Percentiles rank a stretch among this genome's conserved stretches.
phyloP scores from a whole-genome alignment of 2,797 vertebrate genomes.

The Chelon labrosus region DNA sequence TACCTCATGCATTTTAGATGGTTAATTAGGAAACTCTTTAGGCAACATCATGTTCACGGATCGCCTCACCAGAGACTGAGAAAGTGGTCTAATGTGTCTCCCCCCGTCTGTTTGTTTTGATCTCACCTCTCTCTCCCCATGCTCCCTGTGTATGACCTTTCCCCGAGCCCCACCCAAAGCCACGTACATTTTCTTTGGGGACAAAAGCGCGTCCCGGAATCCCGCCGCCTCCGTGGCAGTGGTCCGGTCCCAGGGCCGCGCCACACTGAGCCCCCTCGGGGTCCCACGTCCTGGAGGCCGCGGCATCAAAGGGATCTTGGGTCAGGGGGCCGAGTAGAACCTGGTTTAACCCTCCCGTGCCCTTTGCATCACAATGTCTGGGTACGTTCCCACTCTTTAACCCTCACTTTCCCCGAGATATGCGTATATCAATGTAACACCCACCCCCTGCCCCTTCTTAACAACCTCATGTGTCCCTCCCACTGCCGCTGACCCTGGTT shows the following conservation, averaged over 20 bases:
- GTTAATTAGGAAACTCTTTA: background rate
- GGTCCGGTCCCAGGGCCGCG: conserved; percentile 60
- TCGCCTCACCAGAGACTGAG: conserved; percentile 38
- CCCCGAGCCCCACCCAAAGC: conserved; percentile 69
- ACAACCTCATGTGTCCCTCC: conserved; percentile 59
- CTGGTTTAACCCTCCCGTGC: conserved; percentile 72
- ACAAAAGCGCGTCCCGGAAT: conserved; percentile 71
- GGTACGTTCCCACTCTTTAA: conserved; percentile 75
- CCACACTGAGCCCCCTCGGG: conserved; percentile 66
- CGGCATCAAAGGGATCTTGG: conserved; percentile 77
- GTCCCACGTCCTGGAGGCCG: conserved; percentile 64
- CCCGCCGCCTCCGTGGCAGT: conserved; percentile 63
- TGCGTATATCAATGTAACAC: conserved; percentile 74
- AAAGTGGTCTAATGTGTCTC: conserved; percentile 45
- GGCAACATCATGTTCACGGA: background rate
- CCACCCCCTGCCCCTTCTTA: conserved; percentile 3
- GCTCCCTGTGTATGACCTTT: conserved; percentile 69
- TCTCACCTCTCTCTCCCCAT: conserved; percentile 46
- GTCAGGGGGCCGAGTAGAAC: conserved; percentile 74
- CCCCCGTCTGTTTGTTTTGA: conserved; percentile 73
- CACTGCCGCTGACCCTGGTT: conserved; percentile 25
- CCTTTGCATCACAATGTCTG: conserved; percentile 81
- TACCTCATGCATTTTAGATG: background rate
- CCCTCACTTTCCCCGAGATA: conserved; percentile 75
- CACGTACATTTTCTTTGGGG: conserved; percentile 84